Conservation (phyloP, 2,113 vertebrate genomes). For the Cyanoliseus patagonus region DNA sequence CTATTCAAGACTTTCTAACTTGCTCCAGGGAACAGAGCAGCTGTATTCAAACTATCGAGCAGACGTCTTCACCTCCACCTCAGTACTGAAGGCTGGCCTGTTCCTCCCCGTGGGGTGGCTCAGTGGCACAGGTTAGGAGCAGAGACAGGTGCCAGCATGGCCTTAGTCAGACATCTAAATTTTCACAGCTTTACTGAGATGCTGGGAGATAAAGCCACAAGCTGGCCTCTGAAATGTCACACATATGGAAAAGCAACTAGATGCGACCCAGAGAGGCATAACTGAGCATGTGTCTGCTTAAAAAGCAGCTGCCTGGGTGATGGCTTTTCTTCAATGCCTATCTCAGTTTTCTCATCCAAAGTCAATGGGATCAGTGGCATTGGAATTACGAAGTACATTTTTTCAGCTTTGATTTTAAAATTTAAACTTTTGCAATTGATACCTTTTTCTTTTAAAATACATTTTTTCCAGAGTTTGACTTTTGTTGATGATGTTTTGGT, state of each 20-base stretch:
- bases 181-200: conserved; percentile 4
- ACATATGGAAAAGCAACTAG: conserved; percentile 29
- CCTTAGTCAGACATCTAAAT: conserved; percentile 5
- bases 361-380: not conserved
- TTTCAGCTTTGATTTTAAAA: conserved; percentile 30
- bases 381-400: not conserved
- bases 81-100: not conserved
- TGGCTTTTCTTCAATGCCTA: not conserved
- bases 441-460: conserved; percentile 2
- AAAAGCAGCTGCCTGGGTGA: conserved; percentile 21
- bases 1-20: not conserved
- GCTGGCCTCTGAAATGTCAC: conserved; percentile 47
- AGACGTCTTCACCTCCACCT: not conserved
- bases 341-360: not conserved
- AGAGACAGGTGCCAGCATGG: conserved; percentile 35
- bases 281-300: not conserved
- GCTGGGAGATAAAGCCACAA: conserved; percentile 15
- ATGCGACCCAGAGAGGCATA: conserved; percentile 19
- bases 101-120: not conserved
- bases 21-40: conserved; percentile 17
- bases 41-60: conserved; percentile 28
- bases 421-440: not conserved
- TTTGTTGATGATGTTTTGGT: conserved; percentile 23
- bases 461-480: not conserved
- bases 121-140: not conserved